Evolutionary conservation across 2,113 vertebrate genomes (phyloP).

Genomic region (Seriola quinqueradiata): DNA sequence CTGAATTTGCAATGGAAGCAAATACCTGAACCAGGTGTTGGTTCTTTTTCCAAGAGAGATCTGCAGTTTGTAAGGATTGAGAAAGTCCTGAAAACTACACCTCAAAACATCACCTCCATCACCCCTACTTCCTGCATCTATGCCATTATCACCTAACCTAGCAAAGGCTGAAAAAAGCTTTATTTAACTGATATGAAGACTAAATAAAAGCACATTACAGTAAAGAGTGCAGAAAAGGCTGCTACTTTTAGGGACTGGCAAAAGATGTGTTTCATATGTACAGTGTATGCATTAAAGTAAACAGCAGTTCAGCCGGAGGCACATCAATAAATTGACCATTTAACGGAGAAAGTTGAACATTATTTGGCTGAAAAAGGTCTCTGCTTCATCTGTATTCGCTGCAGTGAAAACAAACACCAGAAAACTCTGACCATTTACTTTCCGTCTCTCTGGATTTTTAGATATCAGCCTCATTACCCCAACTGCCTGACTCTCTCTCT

Average conservation of each 20-base stretch:
- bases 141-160: neutral
- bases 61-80: too few relatives aligned
- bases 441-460: constrained; percentile 20
- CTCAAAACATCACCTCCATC: too few relatives aligned
- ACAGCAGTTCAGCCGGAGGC: too few relatives aligned
- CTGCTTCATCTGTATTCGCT: neutral
- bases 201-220: neutral
- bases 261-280: too few relatives aligned
- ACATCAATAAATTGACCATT: too few relatives aligned
- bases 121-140: too few relatives aligned
- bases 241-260: neutral
- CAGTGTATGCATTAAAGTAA: too few relatives aligned
- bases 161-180: neutral
- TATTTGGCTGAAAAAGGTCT: too few relatives aligned
- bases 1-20: constrained; percentile 12
- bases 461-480: neutral
- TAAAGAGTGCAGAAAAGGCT: neutral
- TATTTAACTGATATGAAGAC: neutral
- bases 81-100: too few relatives aligned
- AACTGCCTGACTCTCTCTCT: constrained; percentile 5
- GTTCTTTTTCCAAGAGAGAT: too few relatives aligned
- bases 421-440: constrained; percentile 7
- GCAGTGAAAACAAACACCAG: neutral
- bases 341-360: too few relatives aligned
- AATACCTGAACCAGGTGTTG: too few relatives aligned